Percentiles rank a stretch among this genome's conserved stretches.
Evolutionary conservation across 2,113 vertebrate species (phyloP).

Genomic region (Murina feae): DNA sequence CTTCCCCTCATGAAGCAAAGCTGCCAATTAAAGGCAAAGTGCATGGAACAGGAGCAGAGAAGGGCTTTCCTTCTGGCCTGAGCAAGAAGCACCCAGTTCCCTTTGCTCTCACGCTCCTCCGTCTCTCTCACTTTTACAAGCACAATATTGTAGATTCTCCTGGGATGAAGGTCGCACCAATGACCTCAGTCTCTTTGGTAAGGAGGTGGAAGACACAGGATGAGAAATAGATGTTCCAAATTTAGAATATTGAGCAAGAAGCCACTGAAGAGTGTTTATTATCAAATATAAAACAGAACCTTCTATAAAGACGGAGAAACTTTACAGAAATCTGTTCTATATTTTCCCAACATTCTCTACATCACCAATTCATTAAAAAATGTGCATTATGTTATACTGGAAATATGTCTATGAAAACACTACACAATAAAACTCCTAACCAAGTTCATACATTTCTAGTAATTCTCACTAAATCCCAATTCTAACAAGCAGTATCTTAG

Average conservation of each 20-base stretch:
- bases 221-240: not conserved
- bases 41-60: not conserved
- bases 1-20: not conserved
- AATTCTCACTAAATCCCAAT: not conserved
- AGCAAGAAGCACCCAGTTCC: not conserved
- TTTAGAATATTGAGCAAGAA: constrained; percentile 44
- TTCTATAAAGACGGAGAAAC: not conserved
- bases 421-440: not conserved
- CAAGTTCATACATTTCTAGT: not conserved
- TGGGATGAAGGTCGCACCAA: not conserved
- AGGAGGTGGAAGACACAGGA: not conserved
- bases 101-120: not conserved
- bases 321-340: not conserved
- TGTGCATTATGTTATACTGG: not conserved
- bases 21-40: not conserved
- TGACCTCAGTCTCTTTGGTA: not conserved
- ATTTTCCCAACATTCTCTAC: not conserved
- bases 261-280: not conserved
- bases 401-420: not conserved
- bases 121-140: not conserved
- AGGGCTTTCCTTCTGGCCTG: not conserved
- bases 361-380: not conserved
- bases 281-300: not conserved
- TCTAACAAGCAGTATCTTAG: not conserved
- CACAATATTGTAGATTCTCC: not conserved